Base-by-base conservation (phyloP, 2,888 invertebrate genomes). In the Platycheirus rosarum region DNA sequence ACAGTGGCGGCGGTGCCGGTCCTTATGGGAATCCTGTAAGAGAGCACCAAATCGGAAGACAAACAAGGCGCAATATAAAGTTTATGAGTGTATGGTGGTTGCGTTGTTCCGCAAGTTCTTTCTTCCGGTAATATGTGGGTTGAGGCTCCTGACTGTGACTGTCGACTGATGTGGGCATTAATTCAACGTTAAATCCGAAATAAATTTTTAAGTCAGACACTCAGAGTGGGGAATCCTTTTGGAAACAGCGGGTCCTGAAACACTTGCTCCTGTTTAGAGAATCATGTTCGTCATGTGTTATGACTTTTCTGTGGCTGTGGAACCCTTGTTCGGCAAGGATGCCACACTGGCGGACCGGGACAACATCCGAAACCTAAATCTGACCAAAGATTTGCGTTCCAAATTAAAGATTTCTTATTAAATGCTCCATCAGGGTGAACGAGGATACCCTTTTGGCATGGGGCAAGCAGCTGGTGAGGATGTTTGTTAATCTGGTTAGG, bases 251-350 rank as follows among this genome's bases (percentile, higher is more conserved):
- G 29, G n/a, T 16, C 11, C 53, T 29, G 18, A 18, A 69, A 49
- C 42, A 62, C 46, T 53, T 48, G 20, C 7, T 16, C 18, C 16
- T 51, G 49, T 48, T 20, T 49, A 29, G 57, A 65, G 8, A 77
- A 55, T 23, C 18, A 48, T 68, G 66, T 80, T 66, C 69, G 76
- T 80, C 80, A 76, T 80, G 66, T 76, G 80, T 76, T 80, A 80
- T 80, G 80, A 80, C 70, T 75, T 80, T n/a, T 75, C 16, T 76
- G 76, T 48, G 76, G 80, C 76, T 80, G 42, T 48, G 14, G 51
- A 42, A 51, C 76, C 65, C 51, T 70, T 80, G 76, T 76, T 71
- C 48, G 14, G 35, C 57, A 40, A 57, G 40, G 6, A 23, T 7
- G 29, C 60, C 42, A 60, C 60, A 60, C 42, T 42, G 42, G 14